Evolutionary conservation across 2,797 vertebrate genomes (phyloP).

Genomic region (Poecile montanus): DNA sequence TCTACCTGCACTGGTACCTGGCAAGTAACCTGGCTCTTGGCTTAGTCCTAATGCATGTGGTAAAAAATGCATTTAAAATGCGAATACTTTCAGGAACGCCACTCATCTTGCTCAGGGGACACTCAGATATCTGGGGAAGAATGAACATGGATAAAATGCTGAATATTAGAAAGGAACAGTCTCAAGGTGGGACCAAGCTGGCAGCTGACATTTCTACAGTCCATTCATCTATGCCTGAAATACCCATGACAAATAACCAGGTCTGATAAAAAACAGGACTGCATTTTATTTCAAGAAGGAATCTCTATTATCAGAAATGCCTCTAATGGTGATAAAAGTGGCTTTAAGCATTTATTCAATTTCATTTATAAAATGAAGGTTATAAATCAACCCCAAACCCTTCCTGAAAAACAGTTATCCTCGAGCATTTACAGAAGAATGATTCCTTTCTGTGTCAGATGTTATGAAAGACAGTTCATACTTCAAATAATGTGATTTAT

Average conservation of each 20-base stretch:
- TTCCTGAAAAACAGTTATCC: constrained; percentile 20
- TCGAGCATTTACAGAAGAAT: constrained; percentile 19
- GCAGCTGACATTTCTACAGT: background rate
- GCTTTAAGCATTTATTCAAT: constrained; percentile 44
- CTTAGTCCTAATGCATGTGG: background rate
- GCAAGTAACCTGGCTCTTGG: background rate
- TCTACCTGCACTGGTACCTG: background rate
- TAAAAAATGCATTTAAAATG: background rate
- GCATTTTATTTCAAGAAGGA: constrained; percentile 30
- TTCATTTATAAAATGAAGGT: constrained; percentile 41
- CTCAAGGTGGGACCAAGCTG: background rate
- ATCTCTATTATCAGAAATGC: constrained; percentile 19
- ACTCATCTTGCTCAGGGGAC: background rate
- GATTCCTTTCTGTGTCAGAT: constrained; percentile 32
- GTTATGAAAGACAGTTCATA: constrained; percentile 52
- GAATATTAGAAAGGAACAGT: background rate
- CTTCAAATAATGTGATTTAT: constrained; percentile 49
- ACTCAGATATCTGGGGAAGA: background rate
- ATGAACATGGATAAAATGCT: background rate
- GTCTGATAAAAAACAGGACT: background rate
- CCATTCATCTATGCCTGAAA: background rate
- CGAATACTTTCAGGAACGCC: background rate
- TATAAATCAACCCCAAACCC: constrained; percentile 29
- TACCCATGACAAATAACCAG: background rate
- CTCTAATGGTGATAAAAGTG: constrained; percentile 7